Evolutionary conservation across 1,140 invertebrate species (phyloP), one percentile per base, ranked within the genome.

Genomic region (Linepithema humile): DNA sequence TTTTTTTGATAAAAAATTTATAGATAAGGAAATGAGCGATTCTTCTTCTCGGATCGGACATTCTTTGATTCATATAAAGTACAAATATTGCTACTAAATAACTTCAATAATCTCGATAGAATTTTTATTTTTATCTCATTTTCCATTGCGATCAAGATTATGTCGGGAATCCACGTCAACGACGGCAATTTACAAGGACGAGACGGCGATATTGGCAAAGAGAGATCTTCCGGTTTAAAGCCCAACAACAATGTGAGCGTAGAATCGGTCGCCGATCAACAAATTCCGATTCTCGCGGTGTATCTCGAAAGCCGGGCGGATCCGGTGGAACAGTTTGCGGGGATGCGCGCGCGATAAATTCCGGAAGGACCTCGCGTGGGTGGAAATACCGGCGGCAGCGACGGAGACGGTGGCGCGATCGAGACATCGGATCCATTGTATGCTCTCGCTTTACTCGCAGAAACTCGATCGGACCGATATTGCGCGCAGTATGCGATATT

Each of bases 381-480:
- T 55, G 74, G 62, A 57, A 85, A 85, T 86, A 72, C 74, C 85
- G 60, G 15, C 53, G 53, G 17, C 69, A 15, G 38, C 12, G n/a
- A 23, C 62, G 55, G 10, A 45, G 50, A 26, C 20, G 29, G 15
- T 29, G 26, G 73, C 26, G 59, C 50, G 75, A 86, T 85, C 74
- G 67, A 77, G 72, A 85, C 60, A 69, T 83, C 78, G 43, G 48
- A 84, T 64, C 48, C 20, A 67, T 77, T 83, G 82, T 78, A 38
- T 5, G 73, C 26, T 78, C 73, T 84, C 73, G 40, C 73, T 84
- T 83, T 83, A 77, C 77, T 50, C 45, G n/a, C 50, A 45, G 70
- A 87, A 88, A 88, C 83, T 83, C 82, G 53, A 88, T 87, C 65
- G 40, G 23, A 23, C 20, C 77, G 55, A 86, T 87, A 87, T 85